Percentiles rank a stretch among this genome's conserved stretches.
These are phyloP conservation scores for Dipodomys spectabilis DNA, from an alignment of 2,113 vertebrate species.

Conservation along the genomic window DNA sequence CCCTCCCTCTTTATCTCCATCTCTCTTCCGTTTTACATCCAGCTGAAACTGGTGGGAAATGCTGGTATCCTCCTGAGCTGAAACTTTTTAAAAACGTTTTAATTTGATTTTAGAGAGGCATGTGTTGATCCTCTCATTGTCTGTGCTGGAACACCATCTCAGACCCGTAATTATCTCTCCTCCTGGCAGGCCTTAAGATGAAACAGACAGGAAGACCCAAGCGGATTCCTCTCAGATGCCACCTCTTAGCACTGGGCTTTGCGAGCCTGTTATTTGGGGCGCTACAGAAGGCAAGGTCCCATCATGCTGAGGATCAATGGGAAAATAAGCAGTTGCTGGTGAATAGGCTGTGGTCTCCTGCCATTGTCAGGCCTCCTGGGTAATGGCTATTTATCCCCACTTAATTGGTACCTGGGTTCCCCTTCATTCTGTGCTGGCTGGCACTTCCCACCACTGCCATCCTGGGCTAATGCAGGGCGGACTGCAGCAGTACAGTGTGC, in stretches of 20 bases:
- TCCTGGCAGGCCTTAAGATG: conserved; percentile 78
- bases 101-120: conserved; percentile 73
- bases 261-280: conserved; percentile 79
- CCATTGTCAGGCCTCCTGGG: conserved; percentile 65
- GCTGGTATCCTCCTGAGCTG: conserved; percentile 37
- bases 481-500: background rate
- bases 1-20: background rate
- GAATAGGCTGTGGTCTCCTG: conserved; percentile 67
- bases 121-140: conserved; percentile 56
- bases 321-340: conserved; percentile 78
- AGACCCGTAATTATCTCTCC: conserved; percentile 76
- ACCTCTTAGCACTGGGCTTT: conserved; percentile 77
- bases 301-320: conserved; percentile 59
- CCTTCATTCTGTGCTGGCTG: conserved; percentile 58
- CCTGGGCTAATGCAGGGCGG: conserved; percentile 35
- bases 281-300: conserved; percentile 75
- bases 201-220: conserved; percentile 79
- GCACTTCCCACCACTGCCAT: conserved; percentile 64
- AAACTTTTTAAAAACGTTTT: conserved; percentile 62
- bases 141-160: conserved; percentile 66
- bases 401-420: conserved; percentile 80
- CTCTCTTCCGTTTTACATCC: background rate
- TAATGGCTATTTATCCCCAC: conserved; percentile 80
- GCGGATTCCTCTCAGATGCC: conserved; percentile 70
- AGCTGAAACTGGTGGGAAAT: conserved; percentile 68